Base-by-base conservation (phyloP, 2,888 invertebrate genomes). In the Stenodera caucasica region DNA sequence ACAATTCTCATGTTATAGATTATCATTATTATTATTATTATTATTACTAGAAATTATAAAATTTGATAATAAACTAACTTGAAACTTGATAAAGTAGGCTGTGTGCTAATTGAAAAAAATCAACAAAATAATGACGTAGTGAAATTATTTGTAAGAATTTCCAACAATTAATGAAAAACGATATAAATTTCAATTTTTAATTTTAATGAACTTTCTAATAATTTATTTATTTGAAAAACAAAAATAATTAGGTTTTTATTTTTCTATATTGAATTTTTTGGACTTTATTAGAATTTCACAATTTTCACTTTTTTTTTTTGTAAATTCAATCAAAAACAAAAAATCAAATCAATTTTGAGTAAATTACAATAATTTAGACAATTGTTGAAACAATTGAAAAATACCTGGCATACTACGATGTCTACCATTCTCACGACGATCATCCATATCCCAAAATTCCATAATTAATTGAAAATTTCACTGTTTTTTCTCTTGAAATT, bases 391-490 rank as follows among this genome's bases (percentile, higher is more conserved):
- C 37, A 52, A 53, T 30, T 18, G 21, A 45, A 14, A 26, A 15
- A 49, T 69, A 75, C 75, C 75, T 72, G 68, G 70, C 33, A 69
- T 63, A 67, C 60, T 68, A 60, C 72, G 63, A 55, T 70, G 73
- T 69, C 77, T 70, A 67, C 62, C 49, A 61, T 60, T 21, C 65
- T 78, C 78, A 60, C 78, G 71, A 61, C 76, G 72, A 64, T 77
- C 77, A 64, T 80, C 78, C 78, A 80, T 79, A 65, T 73, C 77
- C 80, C 80, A 80, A 74, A 76, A 78, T 77, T 79, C 79, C 79
- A 79, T 79, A 73, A 73, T 78, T 75, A 21, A 21, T 56, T 54
- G 32, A 53, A 15, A 29, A 53, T 60, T 57, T 53, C n/a, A n/a
- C n/a, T n/a, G n/a, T n/a, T n/a, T n/a, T n/a, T n/a, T n/a, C n/a